Percentiles rank a stretch among this genome's conserved stretches.
Conservation (phyloP, 2,888 invertebrate genomes). For the Trachelus tabidus region DNA sequence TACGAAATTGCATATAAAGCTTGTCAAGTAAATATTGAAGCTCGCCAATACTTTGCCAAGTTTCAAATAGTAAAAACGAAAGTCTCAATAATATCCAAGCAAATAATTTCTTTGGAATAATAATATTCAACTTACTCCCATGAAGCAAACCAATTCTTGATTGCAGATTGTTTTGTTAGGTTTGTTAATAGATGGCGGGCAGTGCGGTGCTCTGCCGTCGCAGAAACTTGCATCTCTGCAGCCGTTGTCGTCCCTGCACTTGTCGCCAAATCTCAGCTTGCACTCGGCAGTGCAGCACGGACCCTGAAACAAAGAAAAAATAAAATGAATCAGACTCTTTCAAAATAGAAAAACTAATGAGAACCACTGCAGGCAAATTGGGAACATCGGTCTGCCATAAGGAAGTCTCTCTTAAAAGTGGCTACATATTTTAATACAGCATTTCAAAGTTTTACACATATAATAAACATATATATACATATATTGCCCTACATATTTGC, state of each 20-base stretch:
- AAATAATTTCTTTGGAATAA: neutral
- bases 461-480: no score
- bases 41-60: neutral
- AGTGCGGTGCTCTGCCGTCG: conserved; percentile 87
- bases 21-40: neutral
- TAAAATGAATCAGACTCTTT: neutral
- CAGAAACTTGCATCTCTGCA: conserved; percentile 94
- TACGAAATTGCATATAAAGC: neutral
- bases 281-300: conserved; percentile 95
- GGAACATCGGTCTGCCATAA: neutral
- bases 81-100: neutral
- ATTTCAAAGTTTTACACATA: no score
- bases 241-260: conserved; percentile 93
- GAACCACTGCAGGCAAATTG: neutral
- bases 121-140: conserved; percentile 79
- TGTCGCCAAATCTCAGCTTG: conserved; percentile 84
- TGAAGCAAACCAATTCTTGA: conserved; percentile 96
- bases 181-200: conserved; percentile 92
- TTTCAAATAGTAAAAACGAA: neutral
- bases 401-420: no score
- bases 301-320: conserved; percentile 71
- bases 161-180: conserved; percentile 96
- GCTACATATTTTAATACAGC: no score
- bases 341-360: no score
- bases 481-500: neutral